These are phyloP conservation scores for Gorsachius goisagi DNA, from an alignment of 2,113 vertebrate genomes.

Conservation along the genomic window DNA sequence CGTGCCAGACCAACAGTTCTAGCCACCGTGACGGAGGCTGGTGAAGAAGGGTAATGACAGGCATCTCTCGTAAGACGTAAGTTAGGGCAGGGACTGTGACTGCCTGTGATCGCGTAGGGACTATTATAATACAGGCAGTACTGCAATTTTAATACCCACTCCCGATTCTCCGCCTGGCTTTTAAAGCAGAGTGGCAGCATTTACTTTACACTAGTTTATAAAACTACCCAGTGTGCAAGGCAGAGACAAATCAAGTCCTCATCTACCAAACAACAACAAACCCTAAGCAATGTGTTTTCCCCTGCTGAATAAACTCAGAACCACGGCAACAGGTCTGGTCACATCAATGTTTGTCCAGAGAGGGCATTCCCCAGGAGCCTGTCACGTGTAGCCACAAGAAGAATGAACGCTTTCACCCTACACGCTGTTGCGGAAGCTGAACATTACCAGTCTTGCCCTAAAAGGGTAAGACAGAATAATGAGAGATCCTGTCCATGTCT, in stretches of 20 bases:
- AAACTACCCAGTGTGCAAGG: accelerated
- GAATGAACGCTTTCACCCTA: background rate
- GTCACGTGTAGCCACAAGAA: background rate
- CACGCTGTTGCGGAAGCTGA: accelerated
- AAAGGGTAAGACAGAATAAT: background rate
- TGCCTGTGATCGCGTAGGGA: background rate
- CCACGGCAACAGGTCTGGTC: background rate
- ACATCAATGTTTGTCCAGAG: background rate
- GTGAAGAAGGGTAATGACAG: accelerated
- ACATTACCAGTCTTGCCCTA: background rate
- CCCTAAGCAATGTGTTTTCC: background rate
- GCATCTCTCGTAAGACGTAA: background rate
- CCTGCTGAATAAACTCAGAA: background rate
- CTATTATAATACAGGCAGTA: background rate
- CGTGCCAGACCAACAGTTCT: background rate
- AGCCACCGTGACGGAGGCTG: background rate
- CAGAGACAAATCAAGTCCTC: background rate
- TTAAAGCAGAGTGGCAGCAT: background rate
- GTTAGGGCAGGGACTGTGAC: background rate
- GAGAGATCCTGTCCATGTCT: background rate
- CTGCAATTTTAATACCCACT: background rate
- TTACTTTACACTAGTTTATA: background rate
- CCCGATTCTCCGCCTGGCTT: background rate
- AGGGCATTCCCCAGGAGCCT: background rate
- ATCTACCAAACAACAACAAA: background rate